These are phyloP conservation scores for Heliornis fulica DNA, from an alignment of 2,113 vertebrate genomes.

Conservation along the genomic window DNA sequence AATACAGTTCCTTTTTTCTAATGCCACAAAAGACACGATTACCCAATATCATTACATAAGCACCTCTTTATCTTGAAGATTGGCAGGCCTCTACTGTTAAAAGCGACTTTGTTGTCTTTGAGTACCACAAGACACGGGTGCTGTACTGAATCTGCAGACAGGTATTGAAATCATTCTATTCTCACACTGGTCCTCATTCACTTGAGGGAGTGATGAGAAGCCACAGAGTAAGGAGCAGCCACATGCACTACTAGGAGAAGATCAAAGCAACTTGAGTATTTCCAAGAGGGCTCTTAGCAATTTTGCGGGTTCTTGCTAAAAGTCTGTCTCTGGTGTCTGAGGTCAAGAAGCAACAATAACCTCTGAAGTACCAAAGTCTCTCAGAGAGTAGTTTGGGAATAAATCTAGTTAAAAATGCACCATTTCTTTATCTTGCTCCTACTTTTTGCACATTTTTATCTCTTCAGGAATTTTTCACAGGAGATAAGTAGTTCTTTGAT, in stretches of 20 bases:
- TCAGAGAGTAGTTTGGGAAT: background rate
- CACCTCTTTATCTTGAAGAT: background rate
- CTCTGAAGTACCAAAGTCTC: background rate
- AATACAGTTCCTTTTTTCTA: background rate
- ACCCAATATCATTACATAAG: background rate
- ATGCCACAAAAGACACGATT: background rate
- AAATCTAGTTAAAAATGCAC: background rate
- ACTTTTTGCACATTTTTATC: background rate
- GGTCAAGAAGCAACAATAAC: background rate
- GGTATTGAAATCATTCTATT: background rate
- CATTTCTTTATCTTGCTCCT: background rate
- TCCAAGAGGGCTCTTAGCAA: background rate
- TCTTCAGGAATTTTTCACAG: background rate
- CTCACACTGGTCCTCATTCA: background rate
- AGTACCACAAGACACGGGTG: background rate
- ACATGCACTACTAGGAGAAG: background rate
- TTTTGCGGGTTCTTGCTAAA: background rate
- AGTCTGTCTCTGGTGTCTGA: background rate
- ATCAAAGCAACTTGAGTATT: background rate
- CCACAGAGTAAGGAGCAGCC: background rate
- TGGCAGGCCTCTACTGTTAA: background rate
- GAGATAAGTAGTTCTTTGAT: too few species aligned
- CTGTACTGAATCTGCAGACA: background rate
- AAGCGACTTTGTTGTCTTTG: background rate
- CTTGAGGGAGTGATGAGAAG: background rate